Base-by-base conservation (phyloP, 2,888 invertebrate species). In the Aradus depressus region DNA sequence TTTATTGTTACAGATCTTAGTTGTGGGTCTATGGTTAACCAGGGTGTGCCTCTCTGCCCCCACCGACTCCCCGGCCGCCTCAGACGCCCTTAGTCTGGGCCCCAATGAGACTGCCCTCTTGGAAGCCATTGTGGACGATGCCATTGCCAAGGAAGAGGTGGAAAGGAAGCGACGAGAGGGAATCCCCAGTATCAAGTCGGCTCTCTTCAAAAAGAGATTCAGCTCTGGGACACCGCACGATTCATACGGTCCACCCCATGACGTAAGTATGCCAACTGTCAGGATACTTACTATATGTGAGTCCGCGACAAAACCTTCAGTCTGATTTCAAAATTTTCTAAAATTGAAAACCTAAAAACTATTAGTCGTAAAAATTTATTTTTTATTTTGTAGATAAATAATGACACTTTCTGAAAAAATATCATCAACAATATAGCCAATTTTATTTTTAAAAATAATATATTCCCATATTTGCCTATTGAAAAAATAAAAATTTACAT, bases 61-160 rank as follows among this genome's bases (percentile, higher is more conserved):
- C 47, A 4, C 47, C 47, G 5, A 16, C 47, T 18, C 14, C 22
- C 23, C 45, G 23, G 3, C 19, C 38, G 12, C 37, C 47, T 26
- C 22, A 32, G 12, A 14, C 18, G 44, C 22, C 1, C 28, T 47
- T 10, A 32, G 23, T n/a, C 47, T 54, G 4, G 45, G 45, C 26
- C 51, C 45, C 2, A 31, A 39, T 18, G 54, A 54, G 26, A 42
- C 45, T 34, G 54, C 54, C 3, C 48, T 54, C 43, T 12, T 54
- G 34, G 54, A 54, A 28, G 51, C 48, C 10, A 35, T 54, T 16
- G 51, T 54, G 4, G 54, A 54, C 41, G 51, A 54, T 12, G 54
- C 54, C 23, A 54, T 54, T 10, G 42, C 49, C 3, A 48, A 51
- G 19, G 54, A 54, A 49, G 54, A 54, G 26, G 28, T 54, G 34